phyloP scores from a whole-genome alignment of 2,113 vertebrate genomes.

The Polyodon spathula region DNA sequence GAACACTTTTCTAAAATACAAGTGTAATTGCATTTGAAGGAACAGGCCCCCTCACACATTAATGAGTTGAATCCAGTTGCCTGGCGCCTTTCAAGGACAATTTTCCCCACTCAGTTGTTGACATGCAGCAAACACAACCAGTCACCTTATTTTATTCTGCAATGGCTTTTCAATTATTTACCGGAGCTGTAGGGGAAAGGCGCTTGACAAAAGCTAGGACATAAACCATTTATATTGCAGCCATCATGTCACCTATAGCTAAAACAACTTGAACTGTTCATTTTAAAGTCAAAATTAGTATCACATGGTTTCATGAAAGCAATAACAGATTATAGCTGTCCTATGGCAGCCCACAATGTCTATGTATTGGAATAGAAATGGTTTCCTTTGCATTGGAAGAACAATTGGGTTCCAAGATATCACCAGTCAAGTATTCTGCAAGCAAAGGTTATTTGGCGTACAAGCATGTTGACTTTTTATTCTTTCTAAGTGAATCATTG shows the following conservation, averaged over 20 bases:
- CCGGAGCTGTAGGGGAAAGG: slow-evolving; percentile 44
- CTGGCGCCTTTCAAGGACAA: slow-evolving; percentile 25
- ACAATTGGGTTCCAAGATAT: no score
- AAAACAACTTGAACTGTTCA: slow-evolving; percentile 55
- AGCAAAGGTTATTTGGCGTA: no score
- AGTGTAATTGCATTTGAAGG: slow-evolving; percentile 1
- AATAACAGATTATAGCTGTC: slow-evolving; percentile 48
- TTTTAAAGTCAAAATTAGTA: slow-evolving; percentile 68
- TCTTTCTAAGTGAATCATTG: no score
- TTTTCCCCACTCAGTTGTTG: slow-evolving; percentile 40
- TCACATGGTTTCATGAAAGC: slow-evolving; percentile 51
- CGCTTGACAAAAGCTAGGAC: slow-evolving; percentile 55
- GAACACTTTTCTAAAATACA: slow-evolving; percentile 11
- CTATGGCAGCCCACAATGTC: no score
- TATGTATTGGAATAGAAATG: no score
- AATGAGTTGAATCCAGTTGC: slow-evolving; percentile 15
- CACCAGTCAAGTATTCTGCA: no score
- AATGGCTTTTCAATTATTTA: slow-evolving; percentile 67
- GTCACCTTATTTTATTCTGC: slow-evolving; percentile 46
- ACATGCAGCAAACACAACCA: slow-evolving; percentile 44
- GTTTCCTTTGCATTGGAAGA: no score
- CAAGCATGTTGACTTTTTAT: no score
- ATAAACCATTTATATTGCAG: slow-evolving; percentile 67
- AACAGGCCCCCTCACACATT: slow-evolving; percentile 3
- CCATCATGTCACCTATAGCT: slow-evolving; percentile 43